Evolutionary conservation across 2,888 invertebrate genomes (phyloP).

Genomic region (Caenorhabditis drosophilae): DNA sequence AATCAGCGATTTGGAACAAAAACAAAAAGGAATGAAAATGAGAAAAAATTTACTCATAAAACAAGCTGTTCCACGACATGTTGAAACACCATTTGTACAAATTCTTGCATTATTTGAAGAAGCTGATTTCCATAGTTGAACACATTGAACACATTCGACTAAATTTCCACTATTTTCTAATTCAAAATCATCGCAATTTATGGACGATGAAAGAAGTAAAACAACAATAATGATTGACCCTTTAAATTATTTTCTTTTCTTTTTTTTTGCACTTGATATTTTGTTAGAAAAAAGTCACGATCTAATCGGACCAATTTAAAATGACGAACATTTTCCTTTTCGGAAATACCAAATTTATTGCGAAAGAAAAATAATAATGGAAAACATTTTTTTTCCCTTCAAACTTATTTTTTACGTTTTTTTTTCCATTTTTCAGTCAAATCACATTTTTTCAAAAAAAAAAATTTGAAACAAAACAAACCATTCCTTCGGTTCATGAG

Average conservation of each 20-base stretch:
- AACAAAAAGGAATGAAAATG: neutral
- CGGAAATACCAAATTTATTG: too few species aligned
- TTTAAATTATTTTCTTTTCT: too few species aligned
- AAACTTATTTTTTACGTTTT: too few species aligned
- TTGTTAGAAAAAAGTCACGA: too few species aligned
- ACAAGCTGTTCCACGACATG: constrained; percentile 55
- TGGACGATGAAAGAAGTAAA: constrained; percentile 11
- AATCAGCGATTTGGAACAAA: too few species aligned
- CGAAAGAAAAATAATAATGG: too few species aligned
- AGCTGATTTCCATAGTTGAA: constrained; percentile 51
- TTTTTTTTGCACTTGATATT: too few species aligned
- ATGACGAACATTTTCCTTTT: too few species aligned
- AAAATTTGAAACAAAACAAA: neutral
- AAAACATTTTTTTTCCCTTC: too few species aligned
- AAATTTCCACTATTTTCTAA: constrained; percentile 26
- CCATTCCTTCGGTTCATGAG: constrained; percentile 39
- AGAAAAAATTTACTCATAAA: constrained; percentile 53
- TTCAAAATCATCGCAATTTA: constrained; percentile 34
- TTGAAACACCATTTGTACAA: constrained; percentile 47
- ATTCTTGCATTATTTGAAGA: constrained; percentile 47
- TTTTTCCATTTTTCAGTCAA: too few species aligned
- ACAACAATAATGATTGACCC: constrained; percentile 23
- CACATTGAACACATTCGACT: constrained; percentile 58
- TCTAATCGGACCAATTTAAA: too few species aligned
- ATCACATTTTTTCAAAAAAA: neutral